These are phyloP conservation scores for Andrena camellia DNA, from an alignment of 2,888 invertebrate species.

Conservation along the genomic window DNA sequence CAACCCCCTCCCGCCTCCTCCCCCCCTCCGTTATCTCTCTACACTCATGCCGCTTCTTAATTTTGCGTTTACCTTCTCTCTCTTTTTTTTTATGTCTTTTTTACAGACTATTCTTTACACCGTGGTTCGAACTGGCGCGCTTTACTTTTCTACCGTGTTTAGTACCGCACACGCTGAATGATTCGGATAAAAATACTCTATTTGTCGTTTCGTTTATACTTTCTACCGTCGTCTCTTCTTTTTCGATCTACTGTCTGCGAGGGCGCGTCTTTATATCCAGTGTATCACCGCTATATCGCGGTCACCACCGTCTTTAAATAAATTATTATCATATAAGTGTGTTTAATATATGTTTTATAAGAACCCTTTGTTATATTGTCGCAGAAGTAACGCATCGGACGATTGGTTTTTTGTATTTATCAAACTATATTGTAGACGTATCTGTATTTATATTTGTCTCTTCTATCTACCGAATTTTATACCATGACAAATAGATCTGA, in stretches of 20 bases:
- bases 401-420: slow-evolving; percentile 41
- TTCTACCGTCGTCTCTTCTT: slow-evolving; percentile 43
- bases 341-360: slow-evolving; percentile 47
- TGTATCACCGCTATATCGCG: slow-evolving; percentile 74
- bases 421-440: slow-evolving; percentile 40
- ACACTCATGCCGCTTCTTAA: slow-evolving; percentile 66
- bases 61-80: slow-evolving; percentile 57
- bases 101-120: slow-evolving; percentile 79
- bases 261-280: slow-evolving; percentile 74
- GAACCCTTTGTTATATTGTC: slow-evolving; percentile 39
- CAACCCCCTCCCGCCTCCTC: slow-evolving; percentile 19
- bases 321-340: slow-evolving; percentile 79
- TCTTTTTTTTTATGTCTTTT: slow-evolving; percentile 71
- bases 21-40: slow-evolving; percentile 45
- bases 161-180: slow-evolving; percentile 45
- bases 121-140: slow-evolving; percentile 78
- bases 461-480: slow-evolving; percentile 61
- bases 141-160: slow-evolving; percentile 34
- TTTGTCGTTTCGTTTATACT: slow-evolving; percentile 36
- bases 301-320: slow-evolving; percentile 78
- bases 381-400: slow-evolving; percentile 11
- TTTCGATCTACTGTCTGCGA: slow-evolving; percentile 54
- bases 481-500: slow-evolving; percentile 62
- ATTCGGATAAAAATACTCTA: slow-evolving; percentile 16
- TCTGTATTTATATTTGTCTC: slow-evolving; percentile 62